phyloP scores from a whole-genome alignment of 2,113 vertebrate genomes.

The Pontoporia blainvillei region DNA sequence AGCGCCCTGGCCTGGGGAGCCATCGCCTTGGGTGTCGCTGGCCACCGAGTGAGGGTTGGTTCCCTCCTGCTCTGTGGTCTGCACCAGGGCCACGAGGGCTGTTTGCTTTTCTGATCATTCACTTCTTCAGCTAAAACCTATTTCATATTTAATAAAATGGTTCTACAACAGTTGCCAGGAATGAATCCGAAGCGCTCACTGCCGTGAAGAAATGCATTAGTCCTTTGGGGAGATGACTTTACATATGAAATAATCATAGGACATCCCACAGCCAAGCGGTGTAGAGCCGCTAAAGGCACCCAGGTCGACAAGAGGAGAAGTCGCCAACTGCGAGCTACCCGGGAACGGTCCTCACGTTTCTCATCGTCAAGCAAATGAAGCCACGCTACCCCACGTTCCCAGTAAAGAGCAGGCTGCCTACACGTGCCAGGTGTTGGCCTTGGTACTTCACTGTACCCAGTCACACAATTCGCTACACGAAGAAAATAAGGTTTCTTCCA shows the following conservation, averaged over 20 bases:
- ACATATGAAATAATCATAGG: neutral
- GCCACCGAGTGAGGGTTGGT: fast-evolving
- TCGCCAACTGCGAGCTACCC: fast-evolving
- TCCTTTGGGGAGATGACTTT: neutral
- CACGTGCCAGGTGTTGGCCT: neutral
- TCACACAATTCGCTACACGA: neutral
- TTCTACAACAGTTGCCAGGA: neutral
- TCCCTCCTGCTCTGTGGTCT: neutral
- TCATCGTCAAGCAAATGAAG: neutral
- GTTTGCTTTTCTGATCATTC: neutral
- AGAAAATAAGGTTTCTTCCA: neutral
- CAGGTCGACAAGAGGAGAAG: neutral
- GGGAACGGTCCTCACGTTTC: neutral
- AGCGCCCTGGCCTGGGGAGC: neutral
- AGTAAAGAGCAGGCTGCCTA: neutral
- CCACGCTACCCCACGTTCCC: fast-evolving
- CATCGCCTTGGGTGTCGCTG: fast-evolving
- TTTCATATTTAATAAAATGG: neutral
- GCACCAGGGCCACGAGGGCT: fast-evolving
- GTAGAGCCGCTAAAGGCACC: neutral
- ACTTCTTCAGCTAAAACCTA: neutral
- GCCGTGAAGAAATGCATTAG: neutral
- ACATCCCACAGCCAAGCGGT: neutral
- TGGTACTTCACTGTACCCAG: neutral
- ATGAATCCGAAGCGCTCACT: neutral